phyloP scores from a whole-genome alignment of 2,888 invertebrate genomes.

The Resseliella maxima region DNA sequence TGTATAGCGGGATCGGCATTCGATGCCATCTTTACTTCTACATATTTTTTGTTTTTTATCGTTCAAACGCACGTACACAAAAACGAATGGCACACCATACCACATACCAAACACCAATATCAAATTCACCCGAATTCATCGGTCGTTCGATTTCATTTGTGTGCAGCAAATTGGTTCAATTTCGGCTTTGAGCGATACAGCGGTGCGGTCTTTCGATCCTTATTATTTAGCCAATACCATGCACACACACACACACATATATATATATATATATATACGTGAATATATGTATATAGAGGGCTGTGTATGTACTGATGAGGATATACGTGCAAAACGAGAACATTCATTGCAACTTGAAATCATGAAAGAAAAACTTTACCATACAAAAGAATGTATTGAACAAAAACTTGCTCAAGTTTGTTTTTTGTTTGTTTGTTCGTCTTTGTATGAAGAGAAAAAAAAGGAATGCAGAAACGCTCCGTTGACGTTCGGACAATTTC shows the following conservation, averaged over 20 bases:
- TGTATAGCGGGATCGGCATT: conserved; percentile 14
- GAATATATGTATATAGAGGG: no score
- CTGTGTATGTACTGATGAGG: neutral
- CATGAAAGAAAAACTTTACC: neutral
- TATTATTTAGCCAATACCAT: neutral
- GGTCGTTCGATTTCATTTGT: neutral
- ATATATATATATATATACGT: no score
- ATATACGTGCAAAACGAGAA: neutral
- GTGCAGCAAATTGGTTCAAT: neutral
- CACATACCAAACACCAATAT: neutral
- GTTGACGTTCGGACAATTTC: no score
- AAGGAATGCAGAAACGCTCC: no score
- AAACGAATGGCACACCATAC: neutral
- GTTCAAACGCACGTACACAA: neutral
- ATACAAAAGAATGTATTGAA: neutral
- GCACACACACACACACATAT: neutral
- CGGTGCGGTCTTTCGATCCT: conserved; percentile 23
- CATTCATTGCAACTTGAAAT: neutral
- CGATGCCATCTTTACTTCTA: conserved; percentile 15
- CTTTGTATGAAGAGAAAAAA: no score
- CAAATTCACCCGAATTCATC: conserved; percentile 26
- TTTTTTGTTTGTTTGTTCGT: no score
- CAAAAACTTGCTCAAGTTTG: neutral
- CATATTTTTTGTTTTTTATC: neutral
- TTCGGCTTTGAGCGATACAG: neutral